These are phyloP conservation scores for Trematomus loennbergii DNA, from an alignment of 2,113 vertebrate genomes.

Conservation along the genomic window DNA sequence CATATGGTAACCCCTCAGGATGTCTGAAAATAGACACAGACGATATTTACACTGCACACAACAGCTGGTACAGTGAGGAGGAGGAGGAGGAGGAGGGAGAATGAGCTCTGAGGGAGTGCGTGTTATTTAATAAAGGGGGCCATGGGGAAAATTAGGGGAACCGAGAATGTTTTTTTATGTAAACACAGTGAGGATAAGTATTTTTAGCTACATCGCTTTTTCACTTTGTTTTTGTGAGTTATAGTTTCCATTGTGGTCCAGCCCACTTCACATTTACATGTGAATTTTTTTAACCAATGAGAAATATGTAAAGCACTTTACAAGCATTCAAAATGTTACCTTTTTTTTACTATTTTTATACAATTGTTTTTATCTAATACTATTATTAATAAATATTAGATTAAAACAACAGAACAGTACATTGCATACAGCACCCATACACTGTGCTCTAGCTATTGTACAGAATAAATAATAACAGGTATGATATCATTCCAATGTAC, in stretches of 20 bases:
- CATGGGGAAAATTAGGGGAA: constrained; percentile 22
- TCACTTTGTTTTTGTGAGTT: not conserved
- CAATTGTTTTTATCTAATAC: too few species aligned
- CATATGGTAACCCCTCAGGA: constrained; percentile 46
- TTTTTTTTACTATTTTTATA: too few species aligned
- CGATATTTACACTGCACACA: constrained; percentile 58
- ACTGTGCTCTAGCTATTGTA: too few species aligned
- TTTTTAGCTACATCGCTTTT: constrained; percentile 29
- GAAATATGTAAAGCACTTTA: not conserved
- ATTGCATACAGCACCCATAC: too few species aligned
- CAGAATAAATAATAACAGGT: too few species aligned
- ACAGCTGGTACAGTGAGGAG: constrained; percentile 55
- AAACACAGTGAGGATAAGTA: constrained; percentile 24
- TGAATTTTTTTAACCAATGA: not conserved
- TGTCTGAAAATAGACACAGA: constrained; percentile 61
- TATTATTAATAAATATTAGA: too few species aligned
- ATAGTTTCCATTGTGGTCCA: not conserved
- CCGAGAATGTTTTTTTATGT: constrained; percentile 16
- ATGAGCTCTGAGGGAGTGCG: constrained; percentile 32
- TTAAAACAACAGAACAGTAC: too few species aligned
- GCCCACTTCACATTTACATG: not conserved
- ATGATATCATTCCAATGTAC: too few species aligned
- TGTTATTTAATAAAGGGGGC: constrained; percentile 32
- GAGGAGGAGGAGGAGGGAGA: constrained; percentile 33
- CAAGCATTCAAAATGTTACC: too few species aligned